phyloP scores from a whole-genome alignment of 2,797 vertebrate genomes.

The Enteromius afrohamiltoni region DNA sequence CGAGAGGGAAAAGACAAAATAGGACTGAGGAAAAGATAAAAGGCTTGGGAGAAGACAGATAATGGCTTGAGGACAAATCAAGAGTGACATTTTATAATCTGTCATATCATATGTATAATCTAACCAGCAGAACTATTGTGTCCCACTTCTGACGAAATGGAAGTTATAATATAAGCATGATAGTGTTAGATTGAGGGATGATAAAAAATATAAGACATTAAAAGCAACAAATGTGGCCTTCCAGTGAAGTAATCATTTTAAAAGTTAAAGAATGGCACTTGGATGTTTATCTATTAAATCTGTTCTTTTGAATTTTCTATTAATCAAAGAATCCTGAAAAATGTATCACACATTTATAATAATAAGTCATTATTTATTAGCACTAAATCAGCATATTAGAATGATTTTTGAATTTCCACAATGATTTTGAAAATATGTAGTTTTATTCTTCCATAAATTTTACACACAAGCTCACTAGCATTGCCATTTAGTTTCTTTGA shows the following conservation, averaged over 20 bases:
- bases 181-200: not conserved
- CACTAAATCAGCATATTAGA: not conserved
- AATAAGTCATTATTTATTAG: no score
- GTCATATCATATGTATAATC: not conserved
- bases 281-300: not conserved
- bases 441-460: not conserved
- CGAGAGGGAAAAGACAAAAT: not conserved
- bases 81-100: slow-evolving; percentile 8
- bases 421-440: not conserved
- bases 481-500: not conserved
- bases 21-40: slow-evolving; percentile 4
- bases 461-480: not conserved
- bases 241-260: not conserved
- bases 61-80: slow-evolving; percentile 18
- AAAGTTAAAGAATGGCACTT: not conserved
- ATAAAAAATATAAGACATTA: not conserved
- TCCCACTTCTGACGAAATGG: not conserved
- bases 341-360: no score
- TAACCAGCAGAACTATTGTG: not conserved
- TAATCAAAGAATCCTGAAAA: not conserved
- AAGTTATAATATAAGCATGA: slow-evolving; percentile 7
- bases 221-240: not conserved
- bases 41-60: not conserved
- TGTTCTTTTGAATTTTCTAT: not conserved
- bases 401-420: not conserved